phyloP scores from a whole-genome alignment of 2,797 vertebrate species.

The Sebastes vulpes region DNA sequence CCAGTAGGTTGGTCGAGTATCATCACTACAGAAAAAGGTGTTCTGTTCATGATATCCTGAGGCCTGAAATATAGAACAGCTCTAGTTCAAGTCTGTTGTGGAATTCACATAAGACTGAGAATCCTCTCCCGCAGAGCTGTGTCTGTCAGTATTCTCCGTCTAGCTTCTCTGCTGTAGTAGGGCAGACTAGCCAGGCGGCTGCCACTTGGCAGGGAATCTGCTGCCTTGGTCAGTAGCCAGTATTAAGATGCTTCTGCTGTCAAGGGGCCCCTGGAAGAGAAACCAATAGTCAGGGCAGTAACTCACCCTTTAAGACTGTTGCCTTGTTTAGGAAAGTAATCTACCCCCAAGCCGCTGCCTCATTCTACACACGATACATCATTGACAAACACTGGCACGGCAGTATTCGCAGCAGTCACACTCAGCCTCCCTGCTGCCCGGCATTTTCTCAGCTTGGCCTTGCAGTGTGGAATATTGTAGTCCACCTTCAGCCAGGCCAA shows the following conservation, averaged over 20 bases:
- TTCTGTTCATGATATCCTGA: not conserved
- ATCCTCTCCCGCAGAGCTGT: not conserved
- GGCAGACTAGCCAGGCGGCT: slow-evolving; percentile 25
- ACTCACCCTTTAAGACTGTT: slow-evolving; percentile 70
- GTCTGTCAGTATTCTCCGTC: slow-evolving; percentile 23
- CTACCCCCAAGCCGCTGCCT: slow-evolving; percentile 60
- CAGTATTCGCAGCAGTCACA: slow-evolving; percentile 55
- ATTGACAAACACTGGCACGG: slow-evolving; percentile 72
- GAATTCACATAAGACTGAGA: slow-evolving; percentile 7
- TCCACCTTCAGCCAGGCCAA: slow-evolving; percentile 16
- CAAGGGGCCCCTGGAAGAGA: slow-evolving; percentile 59
- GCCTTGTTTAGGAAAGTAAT: slow-evolving; percentile 74
- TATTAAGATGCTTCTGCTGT: slow-evolving; percentile 78
- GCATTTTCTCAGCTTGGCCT: slow-evolving; percentile 40
- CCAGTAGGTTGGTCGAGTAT: not conserved
- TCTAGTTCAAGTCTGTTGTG: not conserved
- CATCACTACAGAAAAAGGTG: not conserved
- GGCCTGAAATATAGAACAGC: not conserved
- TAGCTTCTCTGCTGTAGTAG: slow-evolving; percentile 26
- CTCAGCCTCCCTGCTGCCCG: slow-evolving; percentile 34
- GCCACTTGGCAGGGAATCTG: slow-evolving; percentile 61
- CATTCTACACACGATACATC: slow-evolving; percentile 68
- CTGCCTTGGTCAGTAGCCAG: slow-evolving; percentile 61
- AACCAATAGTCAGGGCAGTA: slow-evolving; percentile 70
- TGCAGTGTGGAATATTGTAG: slow-evolving; percentile 23